phyloP scores from a whole-genome alignment of 2,113 vertebrate species.

The Plecotus auritus region DNA sequence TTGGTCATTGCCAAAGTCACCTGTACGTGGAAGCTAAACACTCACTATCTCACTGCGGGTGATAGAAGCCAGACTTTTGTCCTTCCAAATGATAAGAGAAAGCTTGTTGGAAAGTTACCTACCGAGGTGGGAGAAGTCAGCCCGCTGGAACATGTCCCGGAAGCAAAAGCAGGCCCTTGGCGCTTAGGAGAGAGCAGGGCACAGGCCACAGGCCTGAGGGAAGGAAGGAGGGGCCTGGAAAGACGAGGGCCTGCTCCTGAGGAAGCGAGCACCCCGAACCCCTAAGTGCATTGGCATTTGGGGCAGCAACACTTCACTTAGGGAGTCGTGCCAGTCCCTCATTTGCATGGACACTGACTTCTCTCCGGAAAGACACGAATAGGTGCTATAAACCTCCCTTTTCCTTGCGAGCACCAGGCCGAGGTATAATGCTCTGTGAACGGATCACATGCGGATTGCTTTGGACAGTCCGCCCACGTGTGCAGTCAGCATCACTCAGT shows the following conservation, averaged over 20 bases:
- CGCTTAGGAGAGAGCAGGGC: background rate
- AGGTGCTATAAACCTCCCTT: constrained; percentile 51
- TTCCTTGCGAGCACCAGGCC: background rate
- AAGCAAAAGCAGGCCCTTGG: background rate
- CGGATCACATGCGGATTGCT: background rate
- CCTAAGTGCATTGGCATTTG: too few relatives aligned
- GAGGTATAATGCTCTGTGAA: background rate
- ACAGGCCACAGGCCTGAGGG: background rate
- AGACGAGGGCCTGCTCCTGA: background rate
- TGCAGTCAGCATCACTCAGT: background rate
- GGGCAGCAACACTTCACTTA: background rate
- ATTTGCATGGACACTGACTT: constrained; percentile 35
- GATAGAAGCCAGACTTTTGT: background rate
- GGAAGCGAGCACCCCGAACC: background rate
- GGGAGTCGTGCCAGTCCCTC: background rate
- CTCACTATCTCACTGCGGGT: background rate
- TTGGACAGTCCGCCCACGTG: background rate
- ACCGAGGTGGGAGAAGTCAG: background rate
- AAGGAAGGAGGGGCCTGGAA: fast-evolving
- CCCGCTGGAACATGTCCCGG: background rate
- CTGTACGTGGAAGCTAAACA: background rate
- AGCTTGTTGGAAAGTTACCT: background rate
- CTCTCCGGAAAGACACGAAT: constrained; percentile 31
- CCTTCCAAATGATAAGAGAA: background rate
- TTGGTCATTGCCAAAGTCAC: background rate